Conservation (phyloP, 2,797 vertebrate species). For the Sebastiscus tertius region DNA sequence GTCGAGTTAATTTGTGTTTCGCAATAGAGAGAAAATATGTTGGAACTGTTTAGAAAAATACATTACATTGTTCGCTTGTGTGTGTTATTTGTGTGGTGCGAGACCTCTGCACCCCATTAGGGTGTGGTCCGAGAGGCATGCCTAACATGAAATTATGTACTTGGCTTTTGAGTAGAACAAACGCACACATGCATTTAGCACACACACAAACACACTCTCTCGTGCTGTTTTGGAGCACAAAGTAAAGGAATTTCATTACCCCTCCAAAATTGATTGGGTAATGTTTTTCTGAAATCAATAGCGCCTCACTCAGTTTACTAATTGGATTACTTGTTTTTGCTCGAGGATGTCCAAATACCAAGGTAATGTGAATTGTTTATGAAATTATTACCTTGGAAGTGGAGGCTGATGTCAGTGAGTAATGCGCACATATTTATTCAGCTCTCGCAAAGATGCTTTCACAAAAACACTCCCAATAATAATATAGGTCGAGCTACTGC, state of each 20-base stretch:
- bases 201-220: neutral
- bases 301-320: conserved; percentile 73
- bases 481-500: conserved; percentile 35
- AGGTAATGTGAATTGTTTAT: conserved; percentile 78
- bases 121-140: conserved; percentile 37
- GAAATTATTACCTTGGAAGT: conserved; percentile 76
- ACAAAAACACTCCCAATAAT: conserved; percentile 44
- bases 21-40: neutral
- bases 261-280: conserved; percentile 73
- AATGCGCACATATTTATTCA: conserved; percentile 58
- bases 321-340: conserved; percentile 80
- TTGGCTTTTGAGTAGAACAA: conserved; percentile 23
- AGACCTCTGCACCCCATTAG: conserved; percentile 30
- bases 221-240: conserved; percentile 52
- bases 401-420: conserved; percentile 59
- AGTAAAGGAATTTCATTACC: conserved; percentile 77
- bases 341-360: conserved; percentile 75
- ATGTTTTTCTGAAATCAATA: conserved; percentile 81
- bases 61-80: neutral
- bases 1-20: conserved; percentile 11
- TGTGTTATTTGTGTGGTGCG: neutral
- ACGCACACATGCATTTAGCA: neutral
- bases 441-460: conserved; percentile 40
- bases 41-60: neutral
- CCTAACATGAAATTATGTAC: conserved; percentile 47